phyloP scores from a whole-genome alignment of 2,113 vertebrate species.

The Sinocyclocheilus anshuiensis region DNA sequence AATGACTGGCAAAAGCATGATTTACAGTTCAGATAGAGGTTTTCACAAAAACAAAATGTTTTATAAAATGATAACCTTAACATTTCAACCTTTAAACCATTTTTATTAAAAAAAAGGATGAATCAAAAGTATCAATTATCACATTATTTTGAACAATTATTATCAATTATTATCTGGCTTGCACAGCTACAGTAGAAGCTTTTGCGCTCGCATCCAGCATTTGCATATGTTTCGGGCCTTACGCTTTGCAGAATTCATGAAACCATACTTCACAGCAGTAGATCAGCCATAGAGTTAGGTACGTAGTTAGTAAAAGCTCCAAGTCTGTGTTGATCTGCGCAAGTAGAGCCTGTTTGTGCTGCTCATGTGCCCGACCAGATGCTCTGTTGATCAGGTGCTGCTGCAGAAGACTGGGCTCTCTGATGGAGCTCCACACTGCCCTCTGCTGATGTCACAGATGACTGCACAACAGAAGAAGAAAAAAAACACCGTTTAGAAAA shows the following conservation, averaged over 20 bases:
- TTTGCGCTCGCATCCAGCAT: not conserved
- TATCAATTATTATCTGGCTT: not conserved
- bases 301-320: slow-evolving; percentile 63
- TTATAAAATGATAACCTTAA: too few species aligned
- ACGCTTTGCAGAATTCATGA: not conserved
- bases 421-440: slow-evolving; percentile 78
- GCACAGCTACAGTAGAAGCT: not conserved
- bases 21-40: too few species aligned
- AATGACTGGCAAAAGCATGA: too few species aligned
- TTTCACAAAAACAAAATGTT: too few species aligned
- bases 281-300: not conserved
- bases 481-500: not conserved
- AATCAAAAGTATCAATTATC: too few species aligned
- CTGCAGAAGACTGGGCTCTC: slow-evolving; percentile 76
- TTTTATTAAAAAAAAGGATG: too few species aligned
- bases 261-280: not conserved
- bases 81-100: too few species aligned
- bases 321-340: slow-evolving; percentile 83
- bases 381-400: slow-evolving; percentile 77
- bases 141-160: too few species aligned
- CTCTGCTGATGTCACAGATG: slow-evolving; percentile 76
- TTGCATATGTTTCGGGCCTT: not conserved
- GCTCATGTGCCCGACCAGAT: slow-evolving; percentile 68
- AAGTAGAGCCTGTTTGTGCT: slow-evolving; percentile 77
- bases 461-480: slow-evolving; percentile 59